phyloP scores from a whole-genome alignment of 37 sponge, comb jelly and placozoan genomes.

The Ephydatia muelleri region DNA sequence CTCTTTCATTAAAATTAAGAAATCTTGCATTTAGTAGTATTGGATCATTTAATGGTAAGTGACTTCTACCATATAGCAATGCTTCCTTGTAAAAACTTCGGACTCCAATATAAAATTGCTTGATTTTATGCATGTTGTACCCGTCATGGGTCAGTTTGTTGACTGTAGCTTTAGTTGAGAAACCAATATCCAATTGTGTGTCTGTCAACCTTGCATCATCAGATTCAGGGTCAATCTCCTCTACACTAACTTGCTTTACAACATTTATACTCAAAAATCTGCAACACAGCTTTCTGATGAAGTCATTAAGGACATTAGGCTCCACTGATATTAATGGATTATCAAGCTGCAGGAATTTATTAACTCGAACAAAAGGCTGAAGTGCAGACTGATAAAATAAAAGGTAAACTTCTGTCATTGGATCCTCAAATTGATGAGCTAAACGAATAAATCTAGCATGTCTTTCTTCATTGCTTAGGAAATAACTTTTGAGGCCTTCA shows the following conservation, averaged over 20 bases:
- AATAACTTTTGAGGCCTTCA: slow-evolving; percentile 22
- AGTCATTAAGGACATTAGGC: no score
- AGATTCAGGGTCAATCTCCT: background rate
- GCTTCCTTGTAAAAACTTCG: slow-evolving; percentile 6
- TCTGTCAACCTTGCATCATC: slow-evolving; percentile 6
- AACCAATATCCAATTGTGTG: slow-evolving; percentile 25
- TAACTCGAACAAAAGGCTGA: slow-evolving; percentile 17
- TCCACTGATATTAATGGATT: slow-evolving; percentile 22
- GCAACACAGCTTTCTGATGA: no score
- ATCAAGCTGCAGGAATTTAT: slow-evolving; percentile 31
- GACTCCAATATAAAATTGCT: slow-evolving; percentile 17
- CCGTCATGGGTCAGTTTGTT: slow-evolving; percentile 18
- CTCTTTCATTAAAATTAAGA: slow-evolving; percentile 8
- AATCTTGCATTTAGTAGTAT: slow-evolving; percentile 26
- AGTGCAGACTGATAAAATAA: slow-evolving; percentile 46
- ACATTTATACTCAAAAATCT: background rate
- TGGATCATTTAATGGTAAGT: slow-evolving; percentile 17
- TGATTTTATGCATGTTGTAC: slow-evolving; percentile 21
- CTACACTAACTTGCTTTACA: slow-evolving; percentile 4
- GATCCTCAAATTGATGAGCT: slow-evolving; percentile 15
- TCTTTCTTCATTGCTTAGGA: slow-evolving; percentile 15
- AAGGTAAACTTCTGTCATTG: slow-evolving; percentile 43
- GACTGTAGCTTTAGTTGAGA: slow-evolving; percentile 19
- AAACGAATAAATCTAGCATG: slow-evolving; percentile 14
- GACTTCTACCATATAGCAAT: slow-evolving; percentile 17